These are phyloP conservation scores for Mimas tiliae DNA, from an alignment of 2,888 invertebrate genomes.

Conservation along the genomic window DNA sequence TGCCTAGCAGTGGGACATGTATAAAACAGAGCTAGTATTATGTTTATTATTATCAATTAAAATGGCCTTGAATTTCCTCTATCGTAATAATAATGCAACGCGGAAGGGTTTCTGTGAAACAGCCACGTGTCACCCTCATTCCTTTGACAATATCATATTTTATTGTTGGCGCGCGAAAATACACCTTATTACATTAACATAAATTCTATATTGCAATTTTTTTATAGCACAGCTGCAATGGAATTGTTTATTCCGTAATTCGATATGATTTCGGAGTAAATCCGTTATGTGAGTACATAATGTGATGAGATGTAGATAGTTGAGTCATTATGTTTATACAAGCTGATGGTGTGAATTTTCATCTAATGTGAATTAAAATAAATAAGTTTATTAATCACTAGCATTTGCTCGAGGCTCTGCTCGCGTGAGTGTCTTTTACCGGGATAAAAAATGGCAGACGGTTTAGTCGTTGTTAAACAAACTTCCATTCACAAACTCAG, in stretches of 20 bases:
- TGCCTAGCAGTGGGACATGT: too few relatives aligned
- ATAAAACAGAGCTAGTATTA: too few relatives aligned
- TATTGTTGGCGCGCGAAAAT: not conserved
- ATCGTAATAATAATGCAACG: conserved; percentile 9
- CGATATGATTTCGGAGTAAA: conserved; percentile 27
- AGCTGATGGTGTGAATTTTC: too few relatives aligned
- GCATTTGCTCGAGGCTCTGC: too few relatives aligned
- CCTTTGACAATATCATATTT: not conserved
- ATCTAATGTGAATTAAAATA: too few relatives aligned
- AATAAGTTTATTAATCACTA: too few relatives aligned
- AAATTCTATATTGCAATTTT: not conserved
- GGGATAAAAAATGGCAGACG: too few relatives aligned
- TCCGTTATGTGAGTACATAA: conserved; percentile 23
- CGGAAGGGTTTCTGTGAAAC: conserved; percentile 30
- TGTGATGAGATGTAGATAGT: not conserved
- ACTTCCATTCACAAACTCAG: too few relatives aligned
- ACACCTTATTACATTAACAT: not conserved
- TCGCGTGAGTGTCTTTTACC: too few relatives aligned
- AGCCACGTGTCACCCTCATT: conserved; percentile 24
- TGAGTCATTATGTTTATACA: not conserved
- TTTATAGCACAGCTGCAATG: not conserved
- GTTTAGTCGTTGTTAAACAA: too few relatives aligned
- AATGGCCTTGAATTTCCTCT: too few relatives aligned
- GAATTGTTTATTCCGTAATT: conserved; percentile 33
- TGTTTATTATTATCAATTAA: too few relatives aligned